These are phyloP conservation scores for Ecliptopera silaceata DNA, from an alignment of 2,888 invertebrate genomes.

Conservation along the genomic window DNA sequence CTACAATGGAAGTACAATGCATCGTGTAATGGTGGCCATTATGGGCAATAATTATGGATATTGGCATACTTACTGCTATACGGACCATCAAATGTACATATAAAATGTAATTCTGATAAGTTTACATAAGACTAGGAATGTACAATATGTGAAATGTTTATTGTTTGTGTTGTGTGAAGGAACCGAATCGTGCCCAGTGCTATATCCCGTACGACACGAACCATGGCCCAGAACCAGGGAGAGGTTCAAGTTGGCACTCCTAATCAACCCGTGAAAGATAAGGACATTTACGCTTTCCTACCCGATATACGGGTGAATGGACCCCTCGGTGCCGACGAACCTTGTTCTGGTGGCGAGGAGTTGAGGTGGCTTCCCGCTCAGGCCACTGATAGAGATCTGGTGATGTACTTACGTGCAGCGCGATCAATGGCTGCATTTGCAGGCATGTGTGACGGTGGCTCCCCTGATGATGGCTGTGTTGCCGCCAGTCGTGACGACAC, in stretches of 20 bases:
- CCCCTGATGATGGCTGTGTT: conserved; percentile 97
- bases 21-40: conserved; percentile 84
- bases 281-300: conserved; percentile 80
- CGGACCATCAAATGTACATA: conserved; percentile 65
- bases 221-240: conserved; percentile 81
- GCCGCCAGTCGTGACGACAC: conserved; percentile 98
- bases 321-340: conserved; percentile 74
- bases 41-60: conserved; percentile 81
- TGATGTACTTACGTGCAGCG: conserved; percentile 98
- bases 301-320: conserved; percentile 82
- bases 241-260: conserved; percentile 80
- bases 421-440: conserved; percentile 99
- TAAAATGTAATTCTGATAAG: conserved; percentile 49
- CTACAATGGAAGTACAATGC: conserved; percentile 75
- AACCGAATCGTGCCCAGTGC: conserved; percentile 62
- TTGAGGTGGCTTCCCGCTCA: conserved; percentile 97
- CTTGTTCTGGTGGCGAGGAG: conserved; percentile 88
- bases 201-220: conserved; percentile 63
- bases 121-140: conserved; percentile 47
- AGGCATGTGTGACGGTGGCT: conserved; percentile 99
- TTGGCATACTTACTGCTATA: conserved; percentile 78
- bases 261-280: conserved; percentile 79
- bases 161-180: conserved; percentile 62
- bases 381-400: conserved; percentile 95
- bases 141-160: conserved; percentile 66